These are phyloP conservation scores for Alexandromys fortis DNA, from an alignment of 2,113 vertebrate species.

Conservation along the genomic window DNA sequence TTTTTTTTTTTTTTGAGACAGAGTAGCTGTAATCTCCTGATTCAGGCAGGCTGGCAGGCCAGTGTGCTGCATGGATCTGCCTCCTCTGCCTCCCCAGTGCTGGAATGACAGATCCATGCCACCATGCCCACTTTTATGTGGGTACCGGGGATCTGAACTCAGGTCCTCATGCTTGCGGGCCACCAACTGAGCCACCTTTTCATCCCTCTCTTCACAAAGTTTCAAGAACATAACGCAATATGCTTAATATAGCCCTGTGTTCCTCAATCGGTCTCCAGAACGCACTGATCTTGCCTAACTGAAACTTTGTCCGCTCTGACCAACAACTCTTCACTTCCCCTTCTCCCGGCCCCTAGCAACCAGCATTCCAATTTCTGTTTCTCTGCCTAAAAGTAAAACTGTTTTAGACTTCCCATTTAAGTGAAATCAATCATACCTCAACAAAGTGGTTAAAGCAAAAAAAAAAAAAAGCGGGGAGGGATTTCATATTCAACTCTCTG, in stretches of 20 bases:
- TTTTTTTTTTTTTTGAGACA: not conserved
- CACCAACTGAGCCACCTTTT: too few species aligned
- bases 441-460: not conserved
- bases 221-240: not conserved
- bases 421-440: not conserved
- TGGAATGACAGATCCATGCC: not conserved
- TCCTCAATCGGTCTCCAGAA: not conserved
- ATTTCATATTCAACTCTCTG: not conserved
- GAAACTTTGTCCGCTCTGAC: not conserved
- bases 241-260: fast-evolving
- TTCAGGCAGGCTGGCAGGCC: not conserved
- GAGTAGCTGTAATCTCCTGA: not conserved
- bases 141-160: not conserved
- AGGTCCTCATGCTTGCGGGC: not conserved
- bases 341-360: not conserved
- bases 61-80: not conserved
- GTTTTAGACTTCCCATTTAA: not conserved
- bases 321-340: not conserved
- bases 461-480: not conserved
- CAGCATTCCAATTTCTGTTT: not conserved
- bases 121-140: not conserved
- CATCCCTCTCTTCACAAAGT: too few species aligned
- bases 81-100: not conserved
- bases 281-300: not conserved
- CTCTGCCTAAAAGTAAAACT: not conserved